Evolutionary conservation across 2,113 vertebrate species (phyloP).

Genomic region (Elachura formosa): DNA sequence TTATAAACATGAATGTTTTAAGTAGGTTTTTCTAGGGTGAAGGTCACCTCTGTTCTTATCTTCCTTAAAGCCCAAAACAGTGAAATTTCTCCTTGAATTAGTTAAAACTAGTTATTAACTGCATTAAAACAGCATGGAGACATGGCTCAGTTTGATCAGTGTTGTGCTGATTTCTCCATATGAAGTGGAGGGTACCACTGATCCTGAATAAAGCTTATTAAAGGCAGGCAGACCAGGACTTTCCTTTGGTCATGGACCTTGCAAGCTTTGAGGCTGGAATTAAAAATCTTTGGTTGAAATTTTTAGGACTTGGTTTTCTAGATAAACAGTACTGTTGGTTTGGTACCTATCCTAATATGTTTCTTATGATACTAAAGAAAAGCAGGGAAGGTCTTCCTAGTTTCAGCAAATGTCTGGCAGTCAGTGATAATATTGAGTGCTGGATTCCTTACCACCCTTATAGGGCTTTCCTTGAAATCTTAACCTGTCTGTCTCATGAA

Average conservation of each 20-base stretch:
- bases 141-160: background rate
- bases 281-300: background rate
- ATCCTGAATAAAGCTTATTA: background rate
- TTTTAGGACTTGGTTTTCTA: background rate
- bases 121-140: background rate
- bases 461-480: background rate
- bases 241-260: background rate
- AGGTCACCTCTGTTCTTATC: background rate
- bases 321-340: background rate
- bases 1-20: background rate
- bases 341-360: background rate
- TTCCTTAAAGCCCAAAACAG: background rate
- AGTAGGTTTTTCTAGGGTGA: background rate
- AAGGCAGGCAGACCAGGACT: fast-evolving
- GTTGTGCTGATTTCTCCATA: background rate
- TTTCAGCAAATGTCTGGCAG: background rate
- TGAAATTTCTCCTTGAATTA: background rate
- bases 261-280: background rate
- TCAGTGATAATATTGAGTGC: background rate
- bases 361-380: background rate
- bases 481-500: background rate
- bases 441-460: background rate
- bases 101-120: background rate
- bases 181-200: background rate
- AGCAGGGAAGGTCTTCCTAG: background rate